Base-by-base conservation (phyloP, 2,113 vertebrate genomes). In the Pomatostomus ruficeps region DNA sequence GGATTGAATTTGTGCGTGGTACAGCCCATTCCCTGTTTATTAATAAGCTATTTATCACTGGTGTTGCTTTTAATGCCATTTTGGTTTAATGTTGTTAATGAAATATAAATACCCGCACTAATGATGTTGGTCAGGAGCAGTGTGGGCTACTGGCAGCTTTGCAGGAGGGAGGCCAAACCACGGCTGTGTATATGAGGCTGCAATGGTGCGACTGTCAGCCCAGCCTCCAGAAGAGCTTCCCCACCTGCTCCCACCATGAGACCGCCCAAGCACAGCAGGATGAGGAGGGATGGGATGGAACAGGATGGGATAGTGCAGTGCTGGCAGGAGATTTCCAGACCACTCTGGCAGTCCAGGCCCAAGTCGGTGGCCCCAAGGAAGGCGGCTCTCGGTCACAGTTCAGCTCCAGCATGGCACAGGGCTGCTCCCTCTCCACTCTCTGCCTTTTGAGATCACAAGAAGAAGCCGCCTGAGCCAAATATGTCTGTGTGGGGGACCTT, bases 31-130 rank as follows among this genome's bases (percentile, higher is more conserved):
- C 98, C 96, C 97, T 97, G 96, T 98, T 98, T 98, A 98, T 98
- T 98, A 98, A 98, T 98, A 98, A 98, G 97, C 98, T 98, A 98
- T 98, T 98, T 98, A 98, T 98, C 98, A 98, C 96, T 97, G 98
- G 97, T 97, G 96, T 97, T 98, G 98, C 98, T 98, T 98, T 98
- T 98, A 98, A 98, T 98, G 98, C 98, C 97, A 95, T 98, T 98
- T 98, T 97, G 97, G 98, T 97, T 98, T 98, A 97, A 98, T 98
- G 98, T 96, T 94, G 98, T 98, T 98, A 98, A 98, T 98, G 98
- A 98, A 98, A 98, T 98, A 98, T 98, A 98, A 98, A 98, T 98
- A 98, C 97, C 97, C 97, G 10, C 92, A 88, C 98, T 98, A 98
- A 98, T 98, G 98, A 98, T 98, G 98, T 98, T 96, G 98, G 98